Percentiles rank a stretch among this genome's conserved stretches.
These are phyloP conservation scores for Pasiphila rectangulata DNA, from an alignment of 2,888 invertebrate genomes.

Conservation along the genomic window DNA sequence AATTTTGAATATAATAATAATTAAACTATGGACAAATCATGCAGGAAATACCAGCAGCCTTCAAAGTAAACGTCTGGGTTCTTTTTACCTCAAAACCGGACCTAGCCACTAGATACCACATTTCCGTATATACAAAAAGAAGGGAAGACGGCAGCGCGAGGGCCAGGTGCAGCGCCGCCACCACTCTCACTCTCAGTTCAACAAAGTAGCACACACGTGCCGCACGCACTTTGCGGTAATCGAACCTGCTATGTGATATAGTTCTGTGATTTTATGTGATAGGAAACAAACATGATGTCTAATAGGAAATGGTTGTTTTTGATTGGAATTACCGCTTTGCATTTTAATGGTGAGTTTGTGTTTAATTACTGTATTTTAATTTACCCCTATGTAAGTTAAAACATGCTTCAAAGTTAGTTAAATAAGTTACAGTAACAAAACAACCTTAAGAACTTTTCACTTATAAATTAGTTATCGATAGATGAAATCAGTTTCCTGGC, in stretches of 20 bases:
- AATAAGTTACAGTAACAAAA: too few relatives aligned
- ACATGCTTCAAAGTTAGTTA: too few relatives aligned
- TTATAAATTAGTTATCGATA: too few relatives aligned
- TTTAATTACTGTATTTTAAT: not conserved
- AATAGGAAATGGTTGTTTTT: constrained; percentile 64
- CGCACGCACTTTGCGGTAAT: constrained; percentile 42
- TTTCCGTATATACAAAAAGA: constrained; percentile 35
- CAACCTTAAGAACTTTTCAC: too few relatives aligned
- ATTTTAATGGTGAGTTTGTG: constrained; percentile 53
- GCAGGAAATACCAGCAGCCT: too few relatives aligned
- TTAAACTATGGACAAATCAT: too few relatives aligned
- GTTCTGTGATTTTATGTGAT: constrained; percentile 22
- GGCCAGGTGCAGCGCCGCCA: constrained; percentile 44
- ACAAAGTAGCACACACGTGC: constrained; percentile 48
- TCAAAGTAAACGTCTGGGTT: too few relatives aligned
- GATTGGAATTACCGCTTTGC: constrained; percentile 62
- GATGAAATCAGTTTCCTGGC: too few relatives aligned
- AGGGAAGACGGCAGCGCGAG: constrained; percentile 44
- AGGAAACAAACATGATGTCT: constrained; percentile 51
- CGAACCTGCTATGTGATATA: constrained; percentile 15
- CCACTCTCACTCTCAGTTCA: constrained; percentile 71
- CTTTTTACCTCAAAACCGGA: too few relatives aligned
- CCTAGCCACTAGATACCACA: too few relatives aligned
- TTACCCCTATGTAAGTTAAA: too few relatives aligned
- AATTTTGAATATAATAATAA: too few relatives aligned